A percentile compares a stretch with the other conserved stretches of the same genome.
Evolutionary conservation across 2,888 invertebrate species (phyloP).

Genomic region (Chaetogeoica ovagalla): DNA sequence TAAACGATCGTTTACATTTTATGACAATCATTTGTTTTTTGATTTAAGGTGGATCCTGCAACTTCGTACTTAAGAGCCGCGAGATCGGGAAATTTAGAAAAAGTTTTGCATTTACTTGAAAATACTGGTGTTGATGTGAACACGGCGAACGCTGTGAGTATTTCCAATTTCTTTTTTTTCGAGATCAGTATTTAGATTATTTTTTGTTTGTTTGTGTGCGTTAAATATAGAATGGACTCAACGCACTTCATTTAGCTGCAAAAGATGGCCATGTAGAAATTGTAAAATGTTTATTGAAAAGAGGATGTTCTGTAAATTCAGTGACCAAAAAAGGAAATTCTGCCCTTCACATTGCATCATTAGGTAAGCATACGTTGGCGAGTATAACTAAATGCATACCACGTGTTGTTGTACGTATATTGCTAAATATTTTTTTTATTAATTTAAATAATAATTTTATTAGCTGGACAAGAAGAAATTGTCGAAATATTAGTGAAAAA

Average conservation of each 20-base stretch:
- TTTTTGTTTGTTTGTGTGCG: not conserved
- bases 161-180: not conserved
- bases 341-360: conserved; percentile 94
- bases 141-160: conserved; percentile 91
- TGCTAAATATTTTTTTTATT: not conserved
- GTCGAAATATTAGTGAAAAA: conserved; percentile 87
- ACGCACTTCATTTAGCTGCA: conserved; percentile 94
- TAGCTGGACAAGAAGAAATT: conserved; percentile 91
- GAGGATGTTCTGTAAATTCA: conserved; percentile 91
- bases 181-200: not conserved
- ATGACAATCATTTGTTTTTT: conserved; percentile 50
- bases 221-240: conserved; percentile 84
- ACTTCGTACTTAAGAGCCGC: conserved; percentile 97
- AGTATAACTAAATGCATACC: not conserved
- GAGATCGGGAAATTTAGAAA: conserved; percentile 93
- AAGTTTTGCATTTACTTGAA: conserved; percentile 90
- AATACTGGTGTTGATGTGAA: conserved; percentile 92
- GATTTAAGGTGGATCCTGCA: conserved; percentile 86
- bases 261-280: conserved; percentile 97
- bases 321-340: conserved; percentile 97
- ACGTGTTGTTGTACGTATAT: not conserved
- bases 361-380: conserved; percentile 62
- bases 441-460: conserved; percentile 7
- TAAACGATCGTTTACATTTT: not conserved
- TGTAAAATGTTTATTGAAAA: conserved; percentile 84